Evolutionary conservation across 2,113 vertebrate genomes (phyloP), one percentile per base, ranked within the genome.

Genomic region (Sylvietta virens): DNA sequence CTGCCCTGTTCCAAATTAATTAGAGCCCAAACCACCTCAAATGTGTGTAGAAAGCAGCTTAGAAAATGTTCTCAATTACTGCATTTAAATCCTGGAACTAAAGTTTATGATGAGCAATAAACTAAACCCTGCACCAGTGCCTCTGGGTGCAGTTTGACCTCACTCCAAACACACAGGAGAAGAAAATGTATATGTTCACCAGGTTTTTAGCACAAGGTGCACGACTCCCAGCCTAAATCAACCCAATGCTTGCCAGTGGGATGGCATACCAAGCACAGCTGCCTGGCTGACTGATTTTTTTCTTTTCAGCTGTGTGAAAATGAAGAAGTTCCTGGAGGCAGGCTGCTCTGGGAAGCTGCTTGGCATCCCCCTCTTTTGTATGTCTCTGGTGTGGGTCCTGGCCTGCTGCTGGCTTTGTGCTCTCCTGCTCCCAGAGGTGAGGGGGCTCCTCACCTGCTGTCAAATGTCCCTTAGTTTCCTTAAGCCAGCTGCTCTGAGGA

Each of bases 1-100:
- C 28, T 92, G 79, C 60, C 73, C 69, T 94, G 82, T 86, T 94
- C 90, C 73, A 90, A 93, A 96, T 95, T 95, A 93, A 93, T 95
- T 95, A 95, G 86, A 86, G 78, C 82, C 77, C 39, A 92, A 94
- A 6, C 27, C 26, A 85, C 88, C 61, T 93, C 61, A 74, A 65
- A 42, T 79, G 56, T 1, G 1, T 77, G 47, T 61, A 80, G 74
- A 82, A 84, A 81, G 47, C 56, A 76, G 62, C 72, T 72, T 79
- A 73, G 78, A 82, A 94, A 92, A 82, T 50, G 21, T 31, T 96
- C 31, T 77, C 27, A 16, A 6, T 79, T 85, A 40, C n/a, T 42
- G 47, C 79, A 50, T 91, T 91, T 89, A 60, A 84, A 65, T 21
- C 44, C 50, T 81, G 66, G 37, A 80, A n/a, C 11, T 45, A 9